Evolutionary conservation across 2,888 invertebrate genomes (phyloP).

Genomic region (Spisula subtruncata): DNA sequence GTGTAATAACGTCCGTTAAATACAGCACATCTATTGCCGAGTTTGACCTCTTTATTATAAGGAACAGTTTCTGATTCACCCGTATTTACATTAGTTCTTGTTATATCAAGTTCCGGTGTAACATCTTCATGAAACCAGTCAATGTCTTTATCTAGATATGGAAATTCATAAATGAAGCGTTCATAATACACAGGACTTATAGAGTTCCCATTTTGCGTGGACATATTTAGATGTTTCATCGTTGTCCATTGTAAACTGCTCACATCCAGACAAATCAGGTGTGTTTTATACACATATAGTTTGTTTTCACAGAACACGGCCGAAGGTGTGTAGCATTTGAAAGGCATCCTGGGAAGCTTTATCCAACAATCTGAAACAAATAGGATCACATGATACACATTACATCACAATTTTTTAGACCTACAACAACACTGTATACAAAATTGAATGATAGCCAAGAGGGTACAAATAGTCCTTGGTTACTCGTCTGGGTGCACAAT

Average conservation of each 20-base stretch:
- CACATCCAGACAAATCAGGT: conserved; percentile 42
- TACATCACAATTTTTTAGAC: no score
- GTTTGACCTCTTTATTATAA: conserved; percentile 29
- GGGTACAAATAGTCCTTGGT: no score
- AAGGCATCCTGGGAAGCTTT: conserved; percentile 49
- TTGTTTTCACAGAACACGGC: conserved; percentile 47
- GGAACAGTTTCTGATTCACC: conserved; percentile 5
- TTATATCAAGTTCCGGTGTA: conserved; percentile 6
- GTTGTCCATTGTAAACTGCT: conserved; percentile 45
- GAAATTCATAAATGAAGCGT: conserved; percentile 54
- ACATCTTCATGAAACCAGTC: conserved; percentile 36
- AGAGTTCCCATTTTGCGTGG: conserved; percentile 4
- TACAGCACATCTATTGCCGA: conserved; percentile 34
- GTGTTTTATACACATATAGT: conserved; percentile 45
- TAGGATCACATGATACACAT: neutral
- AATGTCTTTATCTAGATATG: conserved; percentile 32
- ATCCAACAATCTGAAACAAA: conserved; percentile 58
- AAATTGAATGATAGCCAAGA: no score
- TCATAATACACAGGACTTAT: conserved; percentile 38
- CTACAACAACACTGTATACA: no score
- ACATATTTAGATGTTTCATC: neutral
- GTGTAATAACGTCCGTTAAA: conserved; percentile 42
- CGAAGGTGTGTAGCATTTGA: conserved; percentile 39
- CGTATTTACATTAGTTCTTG: neutral
- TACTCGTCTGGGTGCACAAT: no score